Percentiles rank a stretch among this genome's conserved stretches.
These are phyloP conservation scores for Triops cancriformis DNA, from an alignment of 1,140 invertebrate genomes.

Conservation along the genomic window DNA sequence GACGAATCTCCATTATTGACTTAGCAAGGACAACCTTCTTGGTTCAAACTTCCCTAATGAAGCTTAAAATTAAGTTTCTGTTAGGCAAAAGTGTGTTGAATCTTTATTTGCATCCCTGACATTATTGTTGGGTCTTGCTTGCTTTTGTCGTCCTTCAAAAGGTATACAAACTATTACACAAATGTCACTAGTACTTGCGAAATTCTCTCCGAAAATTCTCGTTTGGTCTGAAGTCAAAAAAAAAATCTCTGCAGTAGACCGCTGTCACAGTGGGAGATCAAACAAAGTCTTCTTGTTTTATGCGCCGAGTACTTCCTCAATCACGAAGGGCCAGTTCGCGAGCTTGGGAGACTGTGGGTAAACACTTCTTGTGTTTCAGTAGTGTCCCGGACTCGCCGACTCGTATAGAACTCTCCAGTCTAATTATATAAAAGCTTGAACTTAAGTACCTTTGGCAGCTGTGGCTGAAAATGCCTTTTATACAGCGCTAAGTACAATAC, in stretches of 20 bases:
- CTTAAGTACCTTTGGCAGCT: background rate
- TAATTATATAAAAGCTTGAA: background rate
- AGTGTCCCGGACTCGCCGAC: too few species aligned
- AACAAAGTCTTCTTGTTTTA: background rate
- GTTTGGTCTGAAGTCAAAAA: background rate
- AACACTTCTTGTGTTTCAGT: too few species aligned
- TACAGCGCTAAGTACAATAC: too few species aligned
- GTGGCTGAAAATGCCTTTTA: background rate
- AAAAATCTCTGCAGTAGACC: background rate
- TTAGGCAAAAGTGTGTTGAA: too few species aligned
- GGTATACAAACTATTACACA: background rate
- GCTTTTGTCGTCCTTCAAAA: background rate
- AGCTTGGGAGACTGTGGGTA: background rate
- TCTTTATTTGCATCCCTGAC: too few species aligned
- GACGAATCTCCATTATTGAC: too few species aligned
- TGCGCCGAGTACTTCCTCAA: background rate
- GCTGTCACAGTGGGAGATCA: background rate
- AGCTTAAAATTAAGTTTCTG: too few species aligned
- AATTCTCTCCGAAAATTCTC: background rate
- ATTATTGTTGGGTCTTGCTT: background rate
- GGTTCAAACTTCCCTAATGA: too few species aligned
- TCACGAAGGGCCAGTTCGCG: background rate
- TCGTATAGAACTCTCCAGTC: background rate
- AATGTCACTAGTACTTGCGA: background rate
- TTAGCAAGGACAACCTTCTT: too few species aligned